A percentile compares a stretch with the other conserved stretches of the same genome.
These are phyloP conservation scores for Pygmarrhopalites habei DNA, from an alignment of 1,140 invertebrate species.

Conservation along the genomic window DNA sequence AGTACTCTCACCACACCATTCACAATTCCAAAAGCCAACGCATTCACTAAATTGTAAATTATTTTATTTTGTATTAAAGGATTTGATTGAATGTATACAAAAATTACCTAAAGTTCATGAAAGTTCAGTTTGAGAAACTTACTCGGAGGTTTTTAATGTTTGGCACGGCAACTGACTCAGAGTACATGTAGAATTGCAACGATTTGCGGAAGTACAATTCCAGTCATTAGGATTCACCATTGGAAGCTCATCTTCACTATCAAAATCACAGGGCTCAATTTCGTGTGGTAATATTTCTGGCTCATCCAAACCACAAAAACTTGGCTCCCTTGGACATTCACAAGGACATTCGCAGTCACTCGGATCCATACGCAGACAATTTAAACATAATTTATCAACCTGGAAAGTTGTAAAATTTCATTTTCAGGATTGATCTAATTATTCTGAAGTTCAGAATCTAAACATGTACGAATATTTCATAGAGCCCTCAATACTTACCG, in stretches of 20 bases:
- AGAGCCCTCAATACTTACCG: slow-evolving; percentile 50
- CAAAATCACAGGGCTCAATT: slow-evolving; percentile 26
- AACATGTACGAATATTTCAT: too few relatives aligned
- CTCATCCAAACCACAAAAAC: slow-evolving; percentile 49
- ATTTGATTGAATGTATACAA: too few relatives aligned
- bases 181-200: too few relatives aligned
- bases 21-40: slow-evolving; percentile 76
- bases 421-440: too few relatives aligned
- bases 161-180: too few relatives aligned
- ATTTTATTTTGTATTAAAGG: too few relatives aligned
- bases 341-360: slow-evolving; percentile 92
- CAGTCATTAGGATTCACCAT: too few relatives aligned
- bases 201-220: too few relatives aligned
- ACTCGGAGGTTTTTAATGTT: too few relatives aligned
- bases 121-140: too few relatives aligned
- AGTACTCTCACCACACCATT: slow-evolving; percentile 92
- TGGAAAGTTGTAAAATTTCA: slow-evolving; percentile 39
- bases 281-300: slow-evolving; percentile 16
- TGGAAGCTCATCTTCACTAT: slow-evolving; percentile 20
- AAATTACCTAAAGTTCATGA: too few relatives aligned
- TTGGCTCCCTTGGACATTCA: slow-evolving; percentile 71
- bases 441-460: not conserved
- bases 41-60: slow-evolving; percentile 54
- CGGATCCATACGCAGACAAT: slow-evolving; percentile 89
- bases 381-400: slow-evolving; percentile 77